Percentiles rank a stretch among this genome's conserved stretches.
These are phyloP conservation scores for Pygmarrhopalites habei DNA, from an alignment of 1,140 invertebrate species.

Conservation along the genomic window DNA sequence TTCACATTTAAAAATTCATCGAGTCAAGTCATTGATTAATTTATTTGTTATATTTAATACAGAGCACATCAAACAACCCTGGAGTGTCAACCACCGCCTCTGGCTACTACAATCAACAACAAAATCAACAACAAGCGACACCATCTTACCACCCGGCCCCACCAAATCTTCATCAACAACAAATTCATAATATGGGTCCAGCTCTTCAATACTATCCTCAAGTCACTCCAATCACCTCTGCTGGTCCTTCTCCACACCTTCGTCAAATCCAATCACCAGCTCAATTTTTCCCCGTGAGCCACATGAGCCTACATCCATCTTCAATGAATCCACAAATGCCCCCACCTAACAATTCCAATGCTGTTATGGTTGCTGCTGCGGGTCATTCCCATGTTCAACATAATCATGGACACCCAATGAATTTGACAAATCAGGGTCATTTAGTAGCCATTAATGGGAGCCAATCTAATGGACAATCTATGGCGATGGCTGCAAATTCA, in stretches of 20 bases:
- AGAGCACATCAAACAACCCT: slow-evolving; percentile 18
- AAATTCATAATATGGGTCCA: slow-evolving; percentile 38
- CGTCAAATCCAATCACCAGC: slow-evolving; percentile 23
- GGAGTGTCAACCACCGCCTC: slow-evolving; percentile 23
- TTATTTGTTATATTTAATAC: too few relatives aligned
- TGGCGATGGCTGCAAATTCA: slow-evolving; percentile 8
- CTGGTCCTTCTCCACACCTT: slow-evolving; percentile 24
- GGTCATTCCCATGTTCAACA: slow-evolving; percentile 23
- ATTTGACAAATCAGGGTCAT: slow-evolving; percentile 5
- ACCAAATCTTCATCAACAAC: slow-evolving; percentile 22
- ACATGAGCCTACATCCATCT: slow-evolving; percentile 24
- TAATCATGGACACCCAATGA: slow-evolving; percentile 4
- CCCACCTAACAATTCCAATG: slow-evolving; percentile 9
- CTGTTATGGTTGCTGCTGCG: slow-evolving; percentile 18
- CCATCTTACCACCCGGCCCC: neutral
- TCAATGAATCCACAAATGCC: neutral
- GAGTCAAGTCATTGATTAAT: too few relatives aligned
- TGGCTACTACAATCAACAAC: slow-evolving; percentile 24
- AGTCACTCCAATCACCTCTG: slow-evolving; percentile 36
- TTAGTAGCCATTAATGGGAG: slow-evolving; percentile 16
- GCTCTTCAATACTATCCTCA: slow-evolving; percentile 42
- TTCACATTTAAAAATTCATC: too few relatives aligned
- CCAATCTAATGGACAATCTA: slow-evolving; percentile 9
- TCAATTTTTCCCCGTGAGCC: slow-evolving; percentile 33
- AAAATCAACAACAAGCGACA: slow-evolving; percentile 18